phyloP scores from a whole-genome alignment of 2,113 vertebrate genomes.

The Rhipidura dahli region DNA sequence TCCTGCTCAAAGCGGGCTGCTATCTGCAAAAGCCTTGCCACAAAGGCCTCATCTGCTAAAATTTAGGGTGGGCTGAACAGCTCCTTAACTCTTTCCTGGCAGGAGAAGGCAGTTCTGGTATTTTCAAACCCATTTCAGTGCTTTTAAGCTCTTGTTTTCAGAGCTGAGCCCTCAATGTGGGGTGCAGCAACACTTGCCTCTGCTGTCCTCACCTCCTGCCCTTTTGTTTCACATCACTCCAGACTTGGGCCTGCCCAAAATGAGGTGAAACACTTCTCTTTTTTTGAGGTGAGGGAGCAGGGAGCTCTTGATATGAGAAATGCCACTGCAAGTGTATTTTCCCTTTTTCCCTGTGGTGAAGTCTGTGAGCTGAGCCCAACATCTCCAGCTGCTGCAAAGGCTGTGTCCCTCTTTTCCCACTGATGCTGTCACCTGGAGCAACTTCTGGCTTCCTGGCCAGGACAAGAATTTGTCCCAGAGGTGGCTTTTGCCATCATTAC shows the following conservation, averaged over 20 bases:
- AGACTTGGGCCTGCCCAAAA: background rate
- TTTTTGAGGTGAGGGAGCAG: background rate
- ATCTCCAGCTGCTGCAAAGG: background rate
- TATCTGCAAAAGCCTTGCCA: background rate
- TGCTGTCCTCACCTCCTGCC: background rate
- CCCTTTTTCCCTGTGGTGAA: background rate
- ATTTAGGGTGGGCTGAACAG: background rate
- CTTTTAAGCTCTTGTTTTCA: background rate
- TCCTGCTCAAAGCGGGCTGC: background rate
- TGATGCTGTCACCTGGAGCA: background rate
- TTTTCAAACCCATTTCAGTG: background rate
- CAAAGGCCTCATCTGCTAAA: background rate
- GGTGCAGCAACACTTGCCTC: background rate
- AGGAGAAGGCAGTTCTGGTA: background rate
- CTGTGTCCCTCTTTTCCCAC: background rate
- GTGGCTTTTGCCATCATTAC: background rate
- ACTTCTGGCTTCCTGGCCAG: background rate
- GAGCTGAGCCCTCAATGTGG: rapidly evolving
- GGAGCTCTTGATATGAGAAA: background rate
- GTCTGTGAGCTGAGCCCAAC: background rate
- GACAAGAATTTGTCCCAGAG: background rate
- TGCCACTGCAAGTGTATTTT: background rate
- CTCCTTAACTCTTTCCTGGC: background rate
- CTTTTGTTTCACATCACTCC: background rate
- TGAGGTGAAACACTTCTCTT: background rate